Evolutionary conservation across 1,140 invertebrate genomes (phyloP), one percentile per base, ranked within the genome.

Genomic region (Pseudoatta argentina): DNA sequence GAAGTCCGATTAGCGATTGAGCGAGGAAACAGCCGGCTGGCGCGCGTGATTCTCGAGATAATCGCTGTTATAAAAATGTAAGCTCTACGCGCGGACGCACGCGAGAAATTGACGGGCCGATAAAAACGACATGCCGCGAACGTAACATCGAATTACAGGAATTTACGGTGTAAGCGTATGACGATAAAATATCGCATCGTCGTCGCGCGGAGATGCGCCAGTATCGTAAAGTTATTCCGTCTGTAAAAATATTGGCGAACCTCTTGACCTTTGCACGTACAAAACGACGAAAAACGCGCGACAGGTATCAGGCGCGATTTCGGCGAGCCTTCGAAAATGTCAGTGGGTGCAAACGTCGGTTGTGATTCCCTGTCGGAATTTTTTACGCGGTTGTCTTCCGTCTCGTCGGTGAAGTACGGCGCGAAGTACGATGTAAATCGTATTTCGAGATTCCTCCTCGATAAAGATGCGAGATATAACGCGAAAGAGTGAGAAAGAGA

Each of bases 161-260:
- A 83, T 83, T 83, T 73, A 83, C 24, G 24, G 0, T 3, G 8
- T 27, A 4, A 30, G n/a, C 12, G 39, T 27, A 34, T 4, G 21
- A 61, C 1, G 24, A 83, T 73, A 75, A 83, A 44, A 83, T 51
- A 83, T 18, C 4, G 12, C 24, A 1, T 14, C 18, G 39, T 57
- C 79, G 24, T 24, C 7, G 21, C 64, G 14, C 14, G 30, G 34
- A 69, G 55, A 44, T 61, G 48, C 6, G n/a, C 39, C 39, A 55
- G 5, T 21, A 21, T 83, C 79, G 39, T 83, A 83, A 83, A 83
- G 18, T 48, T 63, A 55, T 75, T 75, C 69, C 39, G 7, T 12
- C 44, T 61, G 24, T 34, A n/a, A 75, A 83, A 73, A 61, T 83
- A 83, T 69, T n/a, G 69, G 16, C 55, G n/a, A 18, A 83, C 39